Evolutionary conservation across 2,888 invertebrate genomes (phyloP).

Genomic region (Drosophila neotestacea): DNA sequence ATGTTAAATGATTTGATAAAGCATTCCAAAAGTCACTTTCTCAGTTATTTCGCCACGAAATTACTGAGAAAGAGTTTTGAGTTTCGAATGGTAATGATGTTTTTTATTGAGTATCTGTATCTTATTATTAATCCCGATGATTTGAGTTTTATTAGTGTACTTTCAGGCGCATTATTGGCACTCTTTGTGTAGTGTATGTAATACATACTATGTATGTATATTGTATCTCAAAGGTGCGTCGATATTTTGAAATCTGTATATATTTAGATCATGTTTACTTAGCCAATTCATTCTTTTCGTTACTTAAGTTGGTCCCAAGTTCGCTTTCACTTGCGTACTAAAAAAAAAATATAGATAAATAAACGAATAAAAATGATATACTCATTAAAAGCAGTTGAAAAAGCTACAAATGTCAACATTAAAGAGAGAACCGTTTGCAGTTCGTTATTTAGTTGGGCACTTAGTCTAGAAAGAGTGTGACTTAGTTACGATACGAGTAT

Average conservation of each 20-base stretch:
- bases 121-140: conserved; percentile 13
- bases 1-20: conserved; percentile 5
- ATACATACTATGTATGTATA: conserved; percentile 32
- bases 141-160: conserved; percentile 34
- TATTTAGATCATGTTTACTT: conserved; percentile 50
- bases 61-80: conserved; percentile 10
- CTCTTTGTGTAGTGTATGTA: conserved; percentile 42
- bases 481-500: conserved; percentile 33
- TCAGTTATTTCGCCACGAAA: conserved; percentile 6
- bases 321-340: conserved; percentile 76
- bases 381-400: conserved; percentile 42
- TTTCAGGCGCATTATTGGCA: conserved; percentile 68
- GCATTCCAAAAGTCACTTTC: background rate
- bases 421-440: conserved; percentile 35
- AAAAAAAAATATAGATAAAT: conserved; percentile 47
- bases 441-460: conserved; percentile 42
- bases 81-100: background rate
- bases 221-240: conserved; percentile 42
- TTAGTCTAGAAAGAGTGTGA: conserved; percentile 47
- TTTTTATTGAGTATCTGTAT: conserved; percentile 2
- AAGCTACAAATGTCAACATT: conserved; percentile 35
- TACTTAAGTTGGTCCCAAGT: conserved; percentile 54
- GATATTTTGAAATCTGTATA: conserved; percentile 12
- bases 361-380: conserved; percentile 31
- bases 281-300: conserved; percentile 63